Evolutionary conservation across 1,140 invertebrate genomes (phyloP), one percentile per base, ranked within the genome.

Genomic region (Rhyacophila brunnea): DNA sequence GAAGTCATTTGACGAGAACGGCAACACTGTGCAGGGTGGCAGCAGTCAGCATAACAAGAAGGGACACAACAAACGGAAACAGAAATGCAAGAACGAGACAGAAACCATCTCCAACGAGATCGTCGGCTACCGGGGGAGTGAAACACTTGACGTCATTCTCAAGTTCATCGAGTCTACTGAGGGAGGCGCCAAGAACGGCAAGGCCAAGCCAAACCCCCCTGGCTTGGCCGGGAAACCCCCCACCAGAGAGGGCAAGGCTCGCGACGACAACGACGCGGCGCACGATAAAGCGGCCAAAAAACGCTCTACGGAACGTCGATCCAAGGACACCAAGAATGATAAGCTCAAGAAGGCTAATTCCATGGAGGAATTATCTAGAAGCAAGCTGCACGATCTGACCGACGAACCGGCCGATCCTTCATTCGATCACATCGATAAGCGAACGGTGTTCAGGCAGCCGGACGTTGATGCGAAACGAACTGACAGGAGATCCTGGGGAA

Each of bases 281-380:
- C 69, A 75, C 65, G 75, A 78, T 63, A 74, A 76, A 66, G 66
- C 58, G 62, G 44, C 19, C 51, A 78, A 78, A 67, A 77, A 77
- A 58, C 68, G 75, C 10, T 75, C 75, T 60, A 68, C 70, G 36
- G 75, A 79, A 62, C 69, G 75, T 1, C 71, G 75, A 55, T 7
- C 50, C 6, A 78, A 78, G 66, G 74, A 77, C 63, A 38, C 20
- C 32, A 74, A 75, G 64, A 45, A 70, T 73, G 68, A 74, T 73
- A 66, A 77, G 71, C 20, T 84, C 35, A 82, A 86, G 68, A 85
- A 85, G 60, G 83, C 85, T 36, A 84, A 84, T 65, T 87, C 85
- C 9, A 70, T 89, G 32, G 87, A 88, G 71, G 87, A 89, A 71
- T 82, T 88, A 57, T 87, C 85, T 1, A 83, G 83, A 49, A 84